Conservation (phyloP, 2,888 invertebrate species). For the Serrognathus titanus region DNA sequence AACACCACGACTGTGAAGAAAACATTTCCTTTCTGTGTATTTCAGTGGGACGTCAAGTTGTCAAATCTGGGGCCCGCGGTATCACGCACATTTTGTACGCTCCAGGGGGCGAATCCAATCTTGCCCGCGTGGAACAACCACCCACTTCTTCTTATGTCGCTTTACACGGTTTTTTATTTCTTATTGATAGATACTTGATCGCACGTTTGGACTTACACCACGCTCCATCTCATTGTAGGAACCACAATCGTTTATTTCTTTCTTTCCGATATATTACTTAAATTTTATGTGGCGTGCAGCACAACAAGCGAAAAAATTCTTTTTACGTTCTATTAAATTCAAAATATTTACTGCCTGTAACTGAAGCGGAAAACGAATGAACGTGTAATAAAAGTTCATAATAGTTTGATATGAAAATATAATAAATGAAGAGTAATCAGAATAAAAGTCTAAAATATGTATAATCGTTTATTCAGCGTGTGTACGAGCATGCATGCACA, state of each 20-base stretch:
- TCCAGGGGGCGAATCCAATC: conserved; percentile 31
- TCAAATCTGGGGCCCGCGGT: conserved; percentile 34
- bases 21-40: conserved; percentile 39
- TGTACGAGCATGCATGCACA: conserved; percentile 36
- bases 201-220: conserved; percentile 13
- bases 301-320: too few relatives aligned
- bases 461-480: conserved; percentile 35
- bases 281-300: too few relatives aligned
- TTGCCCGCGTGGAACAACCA: conserved; percentile 23
- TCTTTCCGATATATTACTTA: too few relatives aligned
- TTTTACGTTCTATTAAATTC: too few relatives aligned
- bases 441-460: conserved; percentile 20
- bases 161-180: conserved; percentile 17
- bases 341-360: too few relatives aligned
- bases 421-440: conserved; percentile 11
- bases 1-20: conserved; percentile 37
- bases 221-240: conserved; percentile 10
- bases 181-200: conserved; percentile 14
- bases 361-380: background rate
- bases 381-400: background rate
- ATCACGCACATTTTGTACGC: conserved; percentile 32
- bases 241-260: conserved; percentile 8
- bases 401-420: conserved; percentile 3
- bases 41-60: conserved; percentile 41
- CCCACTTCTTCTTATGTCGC: conserved; percentile 8